Percentiles rank a stretch among this genome's conserved stretches.
phyloP scores from a whole-genome alignment of 2,797 vertebrate genomes.

The Scarus forsteni region DNA sequence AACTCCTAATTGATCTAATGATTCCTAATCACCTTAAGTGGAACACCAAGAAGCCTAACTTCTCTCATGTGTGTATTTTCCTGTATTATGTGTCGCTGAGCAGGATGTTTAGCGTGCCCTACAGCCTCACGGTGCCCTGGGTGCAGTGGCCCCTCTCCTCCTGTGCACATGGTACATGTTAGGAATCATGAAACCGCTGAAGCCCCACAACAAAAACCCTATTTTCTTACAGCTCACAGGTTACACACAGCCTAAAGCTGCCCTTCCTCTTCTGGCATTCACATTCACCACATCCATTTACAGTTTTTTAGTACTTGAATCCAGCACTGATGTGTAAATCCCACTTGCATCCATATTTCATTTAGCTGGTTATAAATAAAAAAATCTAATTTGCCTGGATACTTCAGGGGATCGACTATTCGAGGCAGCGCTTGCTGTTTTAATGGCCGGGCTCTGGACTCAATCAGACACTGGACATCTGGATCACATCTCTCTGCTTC shows the following conservation, averaged over 20 bases:
- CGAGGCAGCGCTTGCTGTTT: conserved; percentile 84
- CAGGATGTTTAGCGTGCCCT: conserved; percentile 33
- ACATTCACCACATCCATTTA: conserved; percentile 28
- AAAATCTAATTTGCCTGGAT: conserved; percentile 81
- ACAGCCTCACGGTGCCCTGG: conserved; percentile 16
- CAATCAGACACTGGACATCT: conserved; percentile 89
- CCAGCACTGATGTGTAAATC: conserved; percentile 73
- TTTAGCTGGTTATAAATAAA: conserved; percentile 42
- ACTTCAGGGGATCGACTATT: conserved; percentile 78
- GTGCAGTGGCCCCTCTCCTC: conserved; percentile 28
- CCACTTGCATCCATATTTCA: conserved; percentile 52
- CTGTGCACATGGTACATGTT: conserved; percentile 67
- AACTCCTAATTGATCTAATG: neutral
- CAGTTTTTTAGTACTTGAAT: conserved; percentile 77
- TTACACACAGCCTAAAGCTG: conserved; percentile 52
- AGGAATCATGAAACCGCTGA: conserved; percentile 67
- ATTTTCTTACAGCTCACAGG: conserved; percentile 58
- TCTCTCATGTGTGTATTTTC: neutral
- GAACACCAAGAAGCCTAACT: neutral
- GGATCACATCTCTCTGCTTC: conserved; percentile 85
- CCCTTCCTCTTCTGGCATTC: conserved; percentile 35
- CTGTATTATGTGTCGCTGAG: conserved; percentile 22
- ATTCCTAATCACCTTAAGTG: neutral
- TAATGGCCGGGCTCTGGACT: conserved; percentile 89
- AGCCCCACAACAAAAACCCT: conserved; percentile 65